Base-by-base conservation (phyloP, 1,140 invertebrate species). In the Nautilus pompilius region DNA sequence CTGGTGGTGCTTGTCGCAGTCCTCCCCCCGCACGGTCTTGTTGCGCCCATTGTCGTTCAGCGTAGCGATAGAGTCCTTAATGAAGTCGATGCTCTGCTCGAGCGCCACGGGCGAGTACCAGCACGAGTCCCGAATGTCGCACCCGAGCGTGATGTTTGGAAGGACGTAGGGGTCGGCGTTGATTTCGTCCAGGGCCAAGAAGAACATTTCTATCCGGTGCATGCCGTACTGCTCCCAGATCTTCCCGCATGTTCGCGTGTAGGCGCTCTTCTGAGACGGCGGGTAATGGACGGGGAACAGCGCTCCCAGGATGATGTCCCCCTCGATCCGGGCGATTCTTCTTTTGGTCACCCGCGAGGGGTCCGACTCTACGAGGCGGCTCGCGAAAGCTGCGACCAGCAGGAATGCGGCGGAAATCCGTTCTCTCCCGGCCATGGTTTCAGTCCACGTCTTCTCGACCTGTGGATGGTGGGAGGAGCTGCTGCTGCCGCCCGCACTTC, bases 61-160 rank as follows among this genome's bases (percentile, higher is more conserved):
- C 55, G 71, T 76, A 13, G 80, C 73, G 22, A 83, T 89, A n/a
- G 87, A 86, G 74, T 90, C 88, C 34, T 89, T 82, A 49, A 91
- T 89, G 65, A 91, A 87, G 76, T 90, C 89, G 57, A 91, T 88
- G 68, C 87, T 89, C 78, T 92, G 89, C 78, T 91, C 90, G 41
- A 92, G 83, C 20, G 91, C 90, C 15, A 91, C 89, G 2, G 90
- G 87, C 1, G 89, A 87, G 68, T 89, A 90, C 91, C 91, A 93
- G 77, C 91, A 93, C 5, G 90, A 90, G 77, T 93, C 91, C 22
- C 91, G 80, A 41, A 91, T 90, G 75, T 91, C 90, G 59, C 91
- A 87, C 6, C 91, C 91, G 15, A 93, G 80, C 3, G 84, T 88
- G 49, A 92, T 84, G 65, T 86, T 85, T 2, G 87, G 82, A 58